phyloP scores from a whole-genome alignment of 2,888 invertebrate species.

The Siphonodentalium dalli region DNA sequence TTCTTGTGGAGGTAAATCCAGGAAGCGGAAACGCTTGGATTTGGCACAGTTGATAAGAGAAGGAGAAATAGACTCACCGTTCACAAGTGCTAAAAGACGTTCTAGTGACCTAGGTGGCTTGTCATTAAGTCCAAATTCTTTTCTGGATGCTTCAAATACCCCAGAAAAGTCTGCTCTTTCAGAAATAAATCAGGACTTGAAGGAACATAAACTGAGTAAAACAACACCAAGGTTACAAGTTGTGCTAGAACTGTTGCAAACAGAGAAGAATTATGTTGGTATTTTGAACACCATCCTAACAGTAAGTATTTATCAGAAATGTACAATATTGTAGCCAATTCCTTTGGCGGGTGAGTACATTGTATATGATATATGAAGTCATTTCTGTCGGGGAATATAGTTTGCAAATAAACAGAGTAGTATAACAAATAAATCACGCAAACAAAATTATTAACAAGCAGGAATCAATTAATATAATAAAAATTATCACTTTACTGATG shows the following conservation, averaged over 20 bases:
- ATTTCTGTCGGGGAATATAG: too few relatives aligned
- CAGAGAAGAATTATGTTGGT: slow-evolving; percentile 96
- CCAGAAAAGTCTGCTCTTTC: slow-evolving; percentile 62
- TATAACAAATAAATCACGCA: too few relatives aligned
- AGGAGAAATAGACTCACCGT: slow-evolving; percentile 57
- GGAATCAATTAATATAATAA: too few relatives aligned
- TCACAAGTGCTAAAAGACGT: slow-evolving; percentile 75
- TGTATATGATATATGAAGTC: too few relatives aligned
- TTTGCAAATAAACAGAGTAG: too few relatives aligned
- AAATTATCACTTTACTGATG: too few relatives aligned
- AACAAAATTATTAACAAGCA: too few relatives aligned
- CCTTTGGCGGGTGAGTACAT: too few relatives aligned
- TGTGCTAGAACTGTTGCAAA: slow-evolving; percentile 83
- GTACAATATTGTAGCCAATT: too few relatives aligned
- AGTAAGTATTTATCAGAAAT: slow-evolving; percentile 65
- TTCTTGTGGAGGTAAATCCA: too few relatives aligned
- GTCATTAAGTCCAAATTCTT: slow-evolving; percentile 81
- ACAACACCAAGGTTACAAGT: slow-evolving; percentile 53
- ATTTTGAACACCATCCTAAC: slow-evolving; percentile 92
- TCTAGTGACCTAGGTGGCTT: slow-evolving; percentile 86
- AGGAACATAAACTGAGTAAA: slow-evolving; percentile 27
- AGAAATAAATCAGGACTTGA: slow-evolving; percentile 4
- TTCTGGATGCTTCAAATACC: slow-evolving; percentile 81
- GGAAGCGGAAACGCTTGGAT: slow-evolving; percentile 83
- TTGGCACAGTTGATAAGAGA: slow-evolving; percentile 70